Evolutionary conservation across 2,888 invertebrate species (phyloP).

Genomic region (Oeneis ivallda): DNA sequence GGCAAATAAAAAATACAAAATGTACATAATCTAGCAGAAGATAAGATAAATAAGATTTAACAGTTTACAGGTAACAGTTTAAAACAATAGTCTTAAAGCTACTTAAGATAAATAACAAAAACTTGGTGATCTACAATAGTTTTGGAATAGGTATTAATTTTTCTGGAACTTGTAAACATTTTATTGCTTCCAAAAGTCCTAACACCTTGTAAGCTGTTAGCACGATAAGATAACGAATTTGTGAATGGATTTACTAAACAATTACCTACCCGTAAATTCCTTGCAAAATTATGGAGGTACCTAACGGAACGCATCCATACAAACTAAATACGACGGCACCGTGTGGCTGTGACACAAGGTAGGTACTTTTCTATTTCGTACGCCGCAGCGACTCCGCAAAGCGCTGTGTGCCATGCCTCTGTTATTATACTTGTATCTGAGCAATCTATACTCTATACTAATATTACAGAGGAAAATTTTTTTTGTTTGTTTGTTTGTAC

Average conservation of each 20-base stretch:
- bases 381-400: too few relatives aligned
- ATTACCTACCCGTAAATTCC: neutral
- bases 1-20: too few relatives aligned
- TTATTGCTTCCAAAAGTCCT: neutral
- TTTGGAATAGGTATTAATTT: neutral
- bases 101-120: slow-evolving; percentile 1
- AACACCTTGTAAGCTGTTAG: neutral
- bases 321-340: neutral
- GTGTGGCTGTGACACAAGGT: too few relatives aligned
- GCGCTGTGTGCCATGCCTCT: too few relatives aligned
- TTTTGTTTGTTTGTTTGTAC: too few relatives aligned
- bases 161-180: neutral
- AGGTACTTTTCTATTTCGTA: too few relatives aligned
- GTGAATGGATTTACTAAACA: slow-evolving; percentile 1
- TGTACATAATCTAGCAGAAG: too few relatives aligned
- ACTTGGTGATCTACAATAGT: neutral
- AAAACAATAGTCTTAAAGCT: neutral
- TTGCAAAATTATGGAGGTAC: neutral
- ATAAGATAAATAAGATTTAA: too few relatives aligned
- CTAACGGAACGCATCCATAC: neutral
- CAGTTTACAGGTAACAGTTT: neutral
- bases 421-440: too few relatives aligned
- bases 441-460: too few relatives aligned
- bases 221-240: slow-evolving; percentile 2
- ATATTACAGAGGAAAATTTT: too few relatives aligned